Evolutionary conservation across 2,113 vertebrate genomes (phyloP).

Genomic region (Aldabrachelys gigantea): DNA sequence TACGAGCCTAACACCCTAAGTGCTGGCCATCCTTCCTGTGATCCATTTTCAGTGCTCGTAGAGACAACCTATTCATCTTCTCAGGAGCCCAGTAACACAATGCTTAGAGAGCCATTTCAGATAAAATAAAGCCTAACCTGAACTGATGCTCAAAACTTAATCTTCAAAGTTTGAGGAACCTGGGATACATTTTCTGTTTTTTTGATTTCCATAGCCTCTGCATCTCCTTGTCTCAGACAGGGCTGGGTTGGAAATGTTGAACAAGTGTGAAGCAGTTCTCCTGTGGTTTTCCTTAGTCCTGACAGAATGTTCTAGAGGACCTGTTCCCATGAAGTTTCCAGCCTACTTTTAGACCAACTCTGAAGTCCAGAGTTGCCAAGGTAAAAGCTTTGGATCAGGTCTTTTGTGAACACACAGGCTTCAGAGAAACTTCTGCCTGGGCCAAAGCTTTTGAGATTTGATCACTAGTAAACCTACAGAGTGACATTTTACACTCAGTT

Average conservation of each 20-base stretch:
- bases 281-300: not conserved
- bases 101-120: not conserved
- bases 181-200: not conserved
- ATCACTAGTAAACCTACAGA: not conserved
- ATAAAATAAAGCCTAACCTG: not conserved
- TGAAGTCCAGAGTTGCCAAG: not conserved
- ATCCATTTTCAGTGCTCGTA: not conserved
- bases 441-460: not conserved
- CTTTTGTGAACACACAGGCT: not conserved
- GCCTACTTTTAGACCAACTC: not conserved
- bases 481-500: not conserved
- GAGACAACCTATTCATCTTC: not conserved
- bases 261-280: not conserved
- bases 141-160: not conserved
- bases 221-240: not conserved
- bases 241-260: not conserved
- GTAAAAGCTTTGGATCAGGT: not conserved
- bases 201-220: not conserved
- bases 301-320: not conserved
- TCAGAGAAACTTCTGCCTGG: not conserved
- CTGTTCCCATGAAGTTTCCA: conserved; percentile 1
- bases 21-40: not conserved
- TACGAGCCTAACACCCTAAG: not conserved
- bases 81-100: not conserved
- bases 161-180: not conserved